Base-by-base conservation (phyloP, 2,797 vertebrate species). In the Paratrypauchen microcephalus region DNA sequence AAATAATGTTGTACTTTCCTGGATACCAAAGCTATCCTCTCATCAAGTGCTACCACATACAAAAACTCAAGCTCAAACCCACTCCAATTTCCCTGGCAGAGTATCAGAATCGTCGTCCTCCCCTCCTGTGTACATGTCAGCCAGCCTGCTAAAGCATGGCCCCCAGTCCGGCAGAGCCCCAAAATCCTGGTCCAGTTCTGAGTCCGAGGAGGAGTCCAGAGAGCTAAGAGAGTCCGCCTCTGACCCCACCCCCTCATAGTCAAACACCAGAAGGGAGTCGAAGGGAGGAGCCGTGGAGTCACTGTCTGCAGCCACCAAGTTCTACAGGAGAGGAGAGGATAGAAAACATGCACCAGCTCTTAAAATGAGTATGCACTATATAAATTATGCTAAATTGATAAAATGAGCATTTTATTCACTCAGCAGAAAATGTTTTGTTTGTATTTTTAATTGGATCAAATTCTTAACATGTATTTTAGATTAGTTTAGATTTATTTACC, bases 211-310 rank as follows among this genome's bases (percentile, higher is more conserved):
- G 9, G 94, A 95, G 84, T 93, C 89, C 78, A 96, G 82, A 39
- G 94, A 96, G 85, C 95, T 95, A 78, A 97, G 92, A 21, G 94
- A 96, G 62, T 89, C 90, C 0, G 91, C 93, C 70, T 92, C 88
- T 0, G 95, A 96, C 70, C 93, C 92, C 12, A 82, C 80, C 6
- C 95, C 95, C 77, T 96, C 95, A 0, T 94, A 94, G 67, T 95
- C 94, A 41, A 96, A 96, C 90, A 95, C 95, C 88, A 96, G 93
- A 71, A 96, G 94, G 48, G 93, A 95, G 88, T 96, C 95, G 39
- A 95, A 95, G 0, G 95, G 95, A 47, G 94, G 93, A 39, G 94
- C 95, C 0, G 91, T 92, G 0, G 93, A 92, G 73, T 96, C 95
- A 0, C 82, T 87, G 73, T 96, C 94, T 1, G 95, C 94, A 77